Evolutionary conservation across 2,113 vertebrate genomes (phyloP).

Genomic region (Arizona elegans): DNA sequence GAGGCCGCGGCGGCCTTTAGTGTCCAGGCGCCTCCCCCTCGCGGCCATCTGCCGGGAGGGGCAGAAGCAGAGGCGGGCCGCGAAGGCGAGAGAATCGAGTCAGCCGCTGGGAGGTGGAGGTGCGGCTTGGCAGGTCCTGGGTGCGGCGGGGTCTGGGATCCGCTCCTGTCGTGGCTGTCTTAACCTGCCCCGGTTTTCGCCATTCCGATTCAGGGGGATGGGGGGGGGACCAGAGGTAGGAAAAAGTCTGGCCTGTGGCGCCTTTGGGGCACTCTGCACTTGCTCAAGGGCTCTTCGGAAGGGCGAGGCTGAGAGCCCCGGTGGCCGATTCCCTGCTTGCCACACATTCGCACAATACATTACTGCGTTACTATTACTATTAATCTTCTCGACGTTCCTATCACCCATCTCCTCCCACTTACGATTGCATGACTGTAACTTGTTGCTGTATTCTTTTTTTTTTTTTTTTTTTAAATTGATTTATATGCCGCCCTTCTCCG

Average conservation of each 20-base stretch:
- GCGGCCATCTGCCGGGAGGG: neutral
- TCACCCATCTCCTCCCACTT: too few species aligned
- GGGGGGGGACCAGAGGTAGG: neutral
- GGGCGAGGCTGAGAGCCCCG: neutral
- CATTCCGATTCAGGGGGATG: neutral
- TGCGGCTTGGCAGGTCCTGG: neutral
- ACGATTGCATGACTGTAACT: too few species aligned
- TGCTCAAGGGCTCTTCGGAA: neutral
- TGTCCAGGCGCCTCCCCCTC: neutral
- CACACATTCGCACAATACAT: neutral
- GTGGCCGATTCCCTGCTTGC: neutral
- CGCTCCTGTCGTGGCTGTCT: neutral
- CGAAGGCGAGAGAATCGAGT: neutral
- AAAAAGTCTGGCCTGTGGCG: neutral
- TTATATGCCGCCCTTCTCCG: too few species aligned
- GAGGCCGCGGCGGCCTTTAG: neutral
- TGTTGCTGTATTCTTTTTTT: too few species aligned
- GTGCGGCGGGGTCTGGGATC: neutral
- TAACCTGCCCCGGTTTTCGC: neutral
- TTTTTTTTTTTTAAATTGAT: too few species aligned
- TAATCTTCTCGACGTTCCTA: too few species aligned
- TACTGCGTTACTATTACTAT: too few species aligned
- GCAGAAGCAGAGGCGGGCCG: neutral
- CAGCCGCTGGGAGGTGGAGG: neutral
- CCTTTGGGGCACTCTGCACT: neutral